phyloP scores from a whole-genome alignment of 2,797 vertebrate species.

The Coendou prehensilis region DNA sequence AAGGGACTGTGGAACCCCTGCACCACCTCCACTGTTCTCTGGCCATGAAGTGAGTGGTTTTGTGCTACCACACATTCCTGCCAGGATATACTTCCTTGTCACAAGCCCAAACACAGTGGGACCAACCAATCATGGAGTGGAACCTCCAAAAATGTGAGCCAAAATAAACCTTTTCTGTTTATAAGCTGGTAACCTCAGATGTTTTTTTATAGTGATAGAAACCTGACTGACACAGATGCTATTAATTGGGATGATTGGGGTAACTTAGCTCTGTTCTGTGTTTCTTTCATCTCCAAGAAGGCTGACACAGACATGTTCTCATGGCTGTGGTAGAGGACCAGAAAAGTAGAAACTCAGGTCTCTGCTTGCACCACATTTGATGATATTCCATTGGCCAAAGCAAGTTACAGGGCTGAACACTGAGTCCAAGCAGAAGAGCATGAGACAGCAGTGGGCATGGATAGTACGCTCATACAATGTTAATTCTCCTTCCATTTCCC shows the following conservation, averaged over 20 bases:
- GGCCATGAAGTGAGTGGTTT: background rate
- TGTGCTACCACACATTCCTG: background rate
- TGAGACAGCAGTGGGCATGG: background rate
- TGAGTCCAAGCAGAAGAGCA: background rate
- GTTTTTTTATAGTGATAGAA: background rate
- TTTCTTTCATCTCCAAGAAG: background rate
- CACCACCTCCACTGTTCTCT: background rate
- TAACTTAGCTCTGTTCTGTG: background rate
- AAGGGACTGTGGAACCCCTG: background rate
- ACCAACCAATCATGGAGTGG: background rate
- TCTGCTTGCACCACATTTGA: background rate
- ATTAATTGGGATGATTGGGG: background rate
- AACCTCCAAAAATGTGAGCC: background rate
- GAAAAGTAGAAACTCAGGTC: background rate
- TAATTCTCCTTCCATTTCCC: background rate
- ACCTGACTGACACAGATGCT: too few relatives aligned
- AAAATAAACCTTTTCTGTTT: background rate
- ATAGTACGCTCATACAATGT: background rate
- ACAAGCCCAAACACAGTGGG: background rate
- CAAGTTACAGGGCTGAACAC: background rate
- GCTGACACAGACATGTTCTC: background rate
- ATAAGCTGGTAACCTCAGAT: background rate
- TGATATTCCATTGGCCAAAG: slow-evolving; percentile 5
- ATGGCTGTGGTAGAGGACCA: background rate
- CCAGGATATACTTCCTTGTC: background rate